Evolutionary conservation across 2,888 invertebrate species (phyloP).

Genomic region (Agrotis puta): DNA sequence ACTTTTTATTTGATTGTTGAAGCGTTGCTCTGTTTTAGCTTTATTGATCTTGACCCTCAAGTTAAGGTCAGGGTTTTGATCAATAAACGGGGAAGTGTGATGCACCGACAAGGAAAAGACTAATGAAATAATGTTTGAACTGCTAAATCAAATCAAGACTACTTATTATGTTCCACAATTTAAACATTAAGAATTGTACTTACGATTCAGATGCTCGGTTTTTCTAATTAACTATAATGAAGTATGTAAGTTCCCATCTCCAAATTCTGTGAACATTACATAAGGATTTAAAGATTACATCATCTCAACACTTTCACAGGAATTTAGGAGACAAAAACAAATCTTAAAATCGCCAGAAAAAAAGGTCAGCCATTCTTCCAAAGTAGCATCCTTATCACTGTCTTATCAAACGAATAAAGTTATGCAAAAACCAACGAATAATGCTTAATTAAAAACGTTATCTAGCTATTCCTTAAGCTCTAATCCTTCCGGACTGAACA

Average conservation of each 20-base stretch:
- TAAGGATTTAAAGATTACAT: conserved; percentile 1
- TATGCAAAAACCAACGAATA: conserved; percentile 56
- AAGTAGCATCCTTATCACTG: conserved; percentile 24
- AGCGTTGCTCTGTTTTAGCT: too few species aligned
- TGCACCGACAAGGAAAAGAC: neutral
- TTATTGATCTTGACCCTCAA: too few species aligned
- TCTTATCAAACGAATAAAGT: conserved; percentile 53
- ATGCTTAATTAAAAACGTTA: conserved; percentile 61
- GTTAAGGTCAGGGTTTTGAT: too few species aligned
- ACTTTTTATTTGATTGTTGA: neutral
- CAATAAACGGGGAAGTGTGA: too few species aligned
- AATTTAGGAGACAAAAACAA: conserved; percentile 28
- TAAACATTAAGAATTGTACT: too few species aligned
- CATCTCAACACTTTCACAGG: neutral
- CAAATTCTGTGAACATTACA: neutral
- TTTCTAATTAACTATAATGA: neutral
- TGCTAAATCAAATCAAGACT: neutral
- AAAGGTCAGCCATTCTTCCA: conserved; percentile 29
- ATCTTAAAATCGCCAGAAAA: conserved; percentile 7
- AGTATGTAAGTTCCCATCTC: neutral
- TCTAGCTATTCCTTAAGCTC: conserved; percentile 35
- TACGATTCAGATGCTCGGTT: neutral
- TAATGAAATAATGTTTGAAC: neutral
- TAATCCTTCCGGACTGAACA: conserved; percentile 84
- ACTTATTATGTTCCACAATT: neutral